Evolutionary conservation across 2,888 invertebrate genomes (phyloP).

Genomic region (Mesorhabditis belari): DNA sequence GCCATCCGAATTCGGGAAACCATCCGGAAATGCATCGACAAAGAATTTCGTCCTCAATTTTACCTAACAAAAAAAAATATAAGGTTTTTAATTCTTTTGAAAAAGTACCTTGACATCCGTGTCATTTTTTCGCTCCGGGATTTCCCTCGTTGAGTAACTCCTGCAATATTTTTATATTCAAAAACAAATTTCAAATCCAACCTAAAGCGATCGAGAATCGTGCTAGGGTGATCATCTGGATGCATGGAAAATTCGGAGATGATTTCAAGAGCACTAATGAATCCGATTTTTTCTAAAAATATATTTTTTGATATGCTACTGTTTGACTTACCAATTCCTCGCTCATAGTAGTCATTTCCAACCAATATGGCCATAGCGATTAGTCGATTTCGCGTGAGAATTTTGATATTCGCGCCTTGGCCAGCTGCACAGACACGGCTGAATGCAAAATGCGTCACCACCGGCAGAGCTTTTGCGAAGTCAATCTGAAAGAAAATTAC

Average conservation of each 20-base stretch:
- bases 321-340: constrained; percentile 18
- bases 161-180: constrained; percentile 2
- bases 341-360: constrained; percentile 81
- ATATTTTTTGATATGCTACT: too few species aligned
- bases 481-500: too few species aligned
- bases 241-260: constrained; percentile 23
- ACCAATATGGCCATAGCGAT: constrained; percentile 82
- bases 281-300: constrained; percentile 20
- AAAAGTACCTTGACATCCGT: constrained; percentile 11
- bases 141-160: constrained; percentile 14
- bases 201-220: constrained; percentile 33
- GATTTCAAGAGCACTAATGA: constrained; percentile 26
- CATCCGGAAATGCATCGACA: constrained; percentile 10
- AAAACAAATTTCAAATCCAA: constrained; percentile 2
- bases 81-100: constrained; percentile 7
- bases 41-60: too few species aligned
- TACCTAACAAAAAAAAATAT: too few species aligned
- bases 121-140: constrained; percentile 16
- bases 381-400: constrained; percentile 59
- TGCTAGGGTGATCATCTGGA: constrained; percentile 26
- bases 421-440: too few species aligned
- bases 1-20: constrained; percentile 23
- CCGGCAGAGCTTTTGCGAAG: too few species aligned
- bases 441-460: too few species aligned
- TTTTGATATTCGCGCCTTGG: too few species aligned